Evolutionary conservation across 2,113 vertebrate genomes (phyloP).

Genomic region (Morphnarchus princeps): DNA sequence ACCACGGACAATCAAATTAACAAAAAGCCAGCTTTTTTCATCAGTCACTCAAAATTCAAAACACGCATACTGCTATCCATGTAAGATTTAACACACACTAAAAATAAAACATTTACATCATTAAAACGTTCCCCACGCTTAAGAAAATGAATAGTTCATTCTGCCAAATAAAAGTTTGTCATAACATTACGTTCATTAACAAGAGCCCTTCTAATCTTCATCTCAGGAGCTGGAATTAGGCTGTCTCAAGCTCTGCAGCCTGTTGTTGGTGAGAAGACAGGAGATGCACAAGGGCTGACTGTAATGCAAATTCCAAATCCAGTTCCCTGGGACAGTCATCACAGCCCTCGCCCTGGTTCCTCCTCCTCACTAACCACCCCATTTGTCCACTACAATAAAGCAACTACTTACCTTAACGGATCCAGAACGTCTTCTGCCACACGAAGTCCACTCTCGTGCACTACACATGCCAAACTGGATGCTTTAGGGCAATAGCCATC

Average conservation of each 20-base stretch:
- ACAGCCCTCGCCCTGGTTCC: background rate
- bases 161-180: background rate
- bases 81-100: background rate
- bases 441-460: background rate
- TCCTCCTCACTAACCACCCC: background rate
- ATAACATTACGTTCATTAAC: background rate
- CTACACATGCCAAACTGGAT: background rate
- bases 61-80: background rate
- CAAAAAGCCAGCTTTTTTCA: background rate
- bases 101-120: background rate
- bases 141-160: background rate
- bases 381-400: background rate
- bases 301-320: background rate
- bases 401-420: slow-evolving; percentile 18
- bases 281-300: background rate
- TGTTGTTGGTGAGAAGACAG: background rate
- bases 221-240: background rate
- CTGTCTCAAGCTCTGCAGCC: background rate
- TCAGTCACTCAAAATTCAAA: background rate
- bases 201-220: background rate
- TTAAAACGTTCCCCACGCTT: background rate
- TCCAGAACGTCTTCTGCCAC: background rate
- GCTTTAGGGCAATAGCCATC: background rate
- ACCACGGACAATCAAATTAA: background rate
- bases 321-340: background rate